Conservation (phyloP, 2,888 invertebrate species). For the Cancer borealis region DNA sequence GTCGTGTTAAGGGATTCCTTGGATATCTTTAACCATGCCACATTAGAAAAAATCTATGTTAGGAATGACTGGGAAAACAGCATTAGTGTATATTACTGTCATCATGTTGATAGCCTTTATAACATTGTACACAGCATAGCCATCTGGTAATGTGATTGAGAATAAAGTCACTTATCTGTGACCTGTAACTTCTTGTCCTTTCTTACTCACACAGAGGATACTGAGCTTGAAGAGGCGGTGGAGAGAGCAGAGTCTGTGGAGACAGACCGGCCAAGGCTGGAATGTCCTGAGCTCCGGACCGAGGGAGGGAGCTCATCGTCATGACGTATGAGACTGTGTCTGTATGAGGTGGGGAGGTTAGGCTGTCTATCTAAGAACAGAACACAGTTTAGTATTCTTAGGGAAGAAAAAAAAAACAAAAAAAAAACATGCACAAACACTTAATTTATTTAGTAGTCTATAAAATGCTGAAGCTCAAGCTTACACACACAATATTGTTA, state of each 20-base stretch:
- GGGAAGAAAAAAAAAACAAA: background rate
- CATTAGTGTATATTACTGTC: background rate
- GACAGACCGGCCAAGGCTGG: conserved; percentile 64
- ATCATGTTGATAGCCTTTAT: background rate
- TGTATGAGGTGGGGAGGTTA: conserved; percentile 50
- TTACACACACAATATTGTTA: background rate
- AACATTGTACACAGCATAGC: background rate
- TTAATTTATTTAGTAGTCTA: background rate
- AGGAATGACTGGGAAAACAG: background rate
- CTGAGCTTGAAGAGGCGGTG: conserved; percentile 49
- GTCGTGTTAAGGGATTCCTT: too few species aligned
- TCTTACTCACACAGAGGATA: conserved; percentile 49
- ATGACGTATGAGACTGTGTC: conserved; percentile 76
- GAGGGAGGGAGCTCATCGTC: conserved; percentile 60
- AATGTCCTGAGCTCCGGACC: conserved; percentile 47
- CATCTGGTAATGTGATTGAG: background rate
- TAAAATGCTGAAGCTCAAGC: conserved; percentile 6
- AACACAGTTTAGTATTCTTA: background rate
- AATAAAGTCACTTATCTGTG: background rate
- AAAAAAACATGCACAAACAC: background rate
- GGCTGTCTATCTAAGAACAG: background rate
- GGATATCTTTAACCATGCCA: too few species aligned
- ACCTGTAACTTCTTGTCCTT: background rate
- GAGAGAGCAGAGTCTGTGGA: conserved; percentile 71
- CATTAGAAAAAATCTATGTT: too few species aligned